These are phyloP conservation scores for Rosalia funebris DNA, from an alignment of 2,888 invertebrate genomes.

Conservation along the genomic window DNA sequence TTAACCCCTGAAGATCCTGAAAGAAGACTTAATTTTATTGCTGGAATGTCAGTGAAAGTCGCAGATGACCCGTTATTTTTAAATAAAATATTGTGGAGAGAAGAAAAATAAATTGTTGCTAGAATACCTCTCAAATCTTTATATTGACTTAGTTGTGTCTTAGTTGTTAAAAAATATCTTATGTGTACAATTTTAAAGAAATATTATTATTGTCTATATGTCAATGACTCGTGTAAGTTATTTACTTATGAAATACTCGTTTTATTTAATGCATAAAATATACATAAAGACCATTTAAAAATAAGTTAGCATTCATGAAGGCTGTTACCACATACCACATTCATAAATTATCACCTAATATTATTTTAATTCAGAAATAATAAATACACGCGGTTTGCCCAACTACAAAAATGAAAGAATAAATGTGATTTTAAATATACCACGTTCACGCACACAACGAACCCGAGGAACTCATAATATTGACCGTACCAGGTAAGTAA, in stretches of 20 bases:
- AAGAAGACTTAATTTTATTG: too few species aligned
- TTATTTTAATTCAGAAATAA: constrained; percentile 17
- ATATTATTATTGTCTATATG: too few species aligned
- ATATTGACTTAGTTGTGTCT: too few species aligned
- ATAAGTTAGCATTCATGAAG: neutral
- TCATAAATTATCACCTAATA: constrained; percentile 7
- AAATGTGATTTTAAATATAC: constrained; percentile 33
- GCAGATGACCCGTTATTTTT: too few species aligned
- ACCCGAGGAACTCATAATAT: constrained; percentile 24
- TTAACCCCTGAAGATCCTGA: too few species aligned
- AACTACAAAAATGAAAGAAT: neutral
- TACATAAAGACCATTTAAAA: neutral
- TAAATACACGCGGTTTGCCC: neutral
- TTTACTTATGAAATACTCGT: neutral
- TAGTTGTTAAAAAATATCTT: too few species aligned
- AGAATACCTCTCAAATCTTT: too few species aligned
- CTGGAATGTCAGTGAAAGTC: too few species aligned
- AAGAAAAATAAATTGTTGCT: too few species aligned
- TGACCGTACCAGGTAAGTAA: constrained; percentile 29
- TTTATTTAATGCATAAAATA: neutral
- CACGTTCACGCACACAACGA: constrained; percentile 12
- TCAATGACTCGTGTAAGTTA: too few species aligned
- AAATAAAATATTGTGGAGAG: too few species aligned
- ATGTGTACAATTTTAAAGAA: too few species aligned
- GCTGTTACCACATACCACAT: neutral